Evolutionary conservation across 30 jellyfish, hydroid and myxozoan genomes (phyloP).

Genomic region (Clytia hemisphaerica): DNA sequence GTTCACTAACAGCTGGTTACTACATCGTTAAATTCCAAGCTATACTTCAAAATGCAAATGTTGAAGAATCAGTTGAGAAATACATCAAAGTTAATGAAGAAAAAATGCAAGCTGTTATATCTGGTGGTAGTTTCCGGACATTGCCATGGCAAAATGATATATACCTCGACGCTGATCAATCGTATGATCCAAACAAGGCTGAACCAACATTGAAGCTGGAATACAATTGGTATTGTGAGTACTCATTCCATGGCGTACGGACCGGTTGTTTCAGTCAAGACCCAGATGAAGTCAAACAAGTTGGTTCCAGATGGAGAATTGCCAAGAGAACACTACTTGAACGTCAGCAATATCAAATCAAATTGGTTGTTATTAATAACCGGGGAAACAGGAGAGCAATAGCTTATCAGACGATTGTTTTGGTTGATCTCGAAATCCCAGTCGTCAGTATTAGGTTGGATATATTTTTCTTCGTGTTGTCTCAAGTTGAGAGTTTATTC

Average conservation of each 20-base stretch:
- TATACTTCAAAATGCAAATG: not conserved
- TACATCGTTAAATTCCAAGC: conserved; percentile 12
- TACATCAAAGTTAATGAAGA: conserved; percentile 1
- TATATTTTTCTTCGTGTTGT: too few species aligned
- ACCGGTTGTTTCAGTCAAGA: conserved; percentile 15
- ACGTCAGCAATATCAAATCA: not conserved
- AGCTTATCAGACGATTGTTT: not conserved
- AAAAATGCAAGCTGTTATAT: not conserved
- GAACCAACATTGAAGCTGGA: not conserved
- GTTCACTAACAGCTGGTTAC: conserved; percentile 16
- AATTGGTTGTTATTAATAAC: conserved; percentile 1
- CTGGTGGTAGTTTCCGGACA: conserved; percentile 7
- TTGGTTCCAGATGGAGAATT: conserved; percentile 17
- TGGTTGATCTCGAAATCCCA: conserved; percentile 15
- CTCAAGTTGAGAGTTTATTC: too few species aligned
- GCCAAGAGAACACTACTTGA: not conserved
- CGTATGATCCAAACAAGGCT: conserved; percentile 17
- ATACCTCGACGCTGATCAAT: conserved; percentile 4
- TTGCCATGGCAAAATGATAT: conserved; percentile 12
- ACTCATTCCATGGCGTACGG: not conserved
- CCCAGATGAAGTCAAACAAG: not conserved
- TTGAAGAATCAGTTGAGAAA: conserved; percentile 5
- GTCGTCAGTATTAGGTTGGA: conserved; percentile 10
- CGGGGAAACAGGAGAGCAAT: not conserved
- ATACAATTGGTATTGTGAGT: conserved; percentile 13